These are phyloP conservation scores for Stegostoma tigrinum DNA, from an alignment of 2,113 vertebrate genomes.

Conservation along the genomic window DNA sequence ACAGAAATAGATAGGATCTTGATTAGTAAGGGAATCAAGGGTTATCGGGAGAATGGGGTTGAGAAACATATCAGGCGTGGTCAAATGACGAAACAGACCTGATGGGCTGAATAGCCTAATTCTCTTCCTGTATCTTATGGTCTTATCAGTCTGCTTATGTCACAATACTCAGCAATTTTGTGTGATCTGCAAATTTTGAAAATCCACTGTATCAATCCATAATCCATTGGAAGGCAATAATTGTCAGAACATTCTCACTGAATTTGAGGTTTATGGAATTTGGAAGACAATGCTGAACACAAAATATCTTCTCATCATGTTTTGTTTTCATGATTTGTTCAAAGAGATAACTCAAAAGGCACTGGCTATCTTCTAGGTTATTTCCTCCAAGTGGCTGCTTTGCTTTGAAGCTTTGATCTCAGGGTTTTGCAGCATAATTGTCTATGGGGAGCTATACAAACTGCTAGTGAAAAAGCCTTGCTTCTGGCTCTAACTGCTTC, in stretches of 20 bases:
- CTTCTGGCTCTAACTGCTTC: not conserved
- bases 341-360: not conserved
- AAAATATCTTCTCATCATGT: not conserved
- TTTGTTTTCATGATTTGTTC: not conserved
- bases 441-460: not conserved
- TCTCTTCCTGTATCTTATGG: too few species aligned
- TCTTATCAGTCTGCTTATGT: too few species aligned
- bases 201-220: not conserved
- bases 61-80: too few species aligned
- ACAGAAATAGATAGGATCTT: too few species aligned
- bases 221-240: not conserved
- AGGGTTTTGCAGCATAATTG: not conserved
- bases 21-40: too few species aligned
- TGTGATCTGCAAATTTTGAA: too few species aligned
- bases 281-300: not conserved
- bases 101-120: too few species aligned
- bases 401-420: not conserved
- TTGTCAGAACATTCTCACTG: not conserved
- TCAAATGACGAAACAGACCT: too few species aligned
- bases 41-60: too few species aligned
- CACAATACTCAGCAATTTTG: too few species aligned
- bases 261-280: not conserved
- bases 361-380: not conserved
- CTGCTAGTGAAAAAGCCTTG: not conserved
- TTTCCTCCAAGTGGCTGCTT: not conserved